These are phyloP conservation scores for Xenopus borealis DNA, from an alignment of 2,113 vertebrate species.

Conservation along the genomic window DNA sequence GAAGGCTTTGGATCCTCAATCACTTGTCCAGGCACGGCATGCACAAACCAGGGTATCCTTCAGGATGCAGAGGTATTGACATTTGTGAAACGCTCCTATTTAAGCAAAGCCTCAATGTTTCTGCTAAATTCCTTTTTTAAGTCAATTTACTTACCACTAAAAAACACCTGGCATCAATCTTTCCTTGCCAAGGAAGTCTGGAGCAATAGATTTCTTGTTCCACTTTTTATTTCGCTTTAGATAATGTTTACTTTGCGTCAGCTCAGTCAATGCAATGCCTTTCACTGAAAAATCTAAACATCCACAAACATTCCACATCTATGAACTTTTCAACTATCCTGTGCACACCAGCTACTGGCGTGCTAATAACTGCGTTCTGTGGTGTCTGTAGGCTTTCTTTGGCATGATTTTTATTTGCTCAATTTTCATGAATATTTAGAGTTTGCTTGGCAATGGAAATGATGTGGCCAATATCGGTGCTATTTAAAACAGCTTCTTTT, in stretches of 20 bases:
- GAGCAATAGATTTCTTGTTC: slow-evolving; percentile 51
- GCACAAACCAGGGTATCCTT: slow-evolving; percentile 74
- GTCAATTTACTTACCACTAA: slow-evolving; percentile 50
- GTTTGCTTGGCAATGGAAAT: neutral
- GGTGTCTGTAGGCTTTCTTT: neutral
- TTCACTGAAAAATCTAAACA: slow-evolving; percentile 33
- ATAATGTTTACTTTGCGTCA: slow-evolving; percentile 50
- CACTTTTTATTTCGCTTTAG: slow-evolving; percentile 35
- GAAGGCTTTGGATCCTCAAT: slow-evolving; percentile 87
- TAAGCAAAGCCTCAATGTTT: slow-evolving; percentile 29
- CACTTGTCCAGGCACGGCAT: slow-evolving; percentile 88
- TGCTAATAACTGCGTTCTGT: neutral
- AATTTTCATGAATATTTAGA: neutral
- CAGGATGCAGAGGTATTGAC: slow-evolving; percentile 85
- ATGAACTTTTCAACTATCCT: slow-evolving; percentile 30
- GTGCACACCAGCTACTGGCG: neutral
- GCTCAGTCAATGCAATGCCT: slow-evolving; percentile 30
- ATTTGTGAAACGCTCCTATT: neutral
- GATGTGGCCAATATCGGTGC: too few species aligned
- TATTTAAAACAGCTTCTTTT: too few species aligned
- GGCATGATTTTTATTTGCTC: neutral
- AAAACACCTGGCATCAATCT: slow-evolving; percentile 50
- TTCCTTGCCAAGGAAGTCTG: slow-evolving; percentile 41
- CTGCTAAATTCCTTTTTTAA: slow-evolving; percentile 22
- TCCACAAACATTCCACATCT: slow-evolving; percentile 10